Base-by-base conservation (phyloP, 2,888 invertebrate species). In the Ichneumon xanthorius region DNA sequence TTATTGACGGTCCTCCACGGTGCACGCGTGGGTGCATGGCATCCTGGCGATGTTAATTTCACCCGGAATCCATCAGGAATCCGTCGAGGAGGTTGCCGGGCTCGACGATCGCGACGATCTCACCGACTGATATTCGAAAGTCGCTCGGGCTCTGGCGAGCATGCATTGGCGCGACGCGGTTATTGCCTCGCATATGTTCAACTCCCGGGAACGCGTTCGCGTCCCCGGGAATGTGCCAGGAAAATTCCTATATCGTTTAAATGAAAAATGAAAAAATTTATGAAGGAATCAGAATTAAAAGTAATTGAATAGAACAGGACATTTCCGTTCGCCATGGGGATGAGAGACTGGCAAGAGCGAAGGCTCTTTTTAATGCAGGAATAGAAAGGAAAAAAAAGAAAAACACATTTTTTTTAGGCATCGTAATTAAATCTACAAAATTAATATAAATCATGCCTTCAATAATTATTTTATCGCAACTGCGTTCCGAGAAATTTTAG, bases 21-120 rank as follows among this genome's bases (percentile, higher is more conserved):
- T 58, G 22, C 14, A 40, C 50, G 55, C 30, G 67, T 58, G 61
- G 50, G 45, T 65, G n/a, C 40, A 26, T 65, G 85, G 85, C 81
- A 85, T 85, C 70, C 82, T 65, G 55, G 79, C 85, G 65, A 85
- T 85, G 85, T 85, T 85, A 85, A 85, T 85, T 85, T 85, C 81
- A 85, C 85, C 65, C 79, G 79, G 82, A 85, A 81, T 85, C 61
- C 11, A 58, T 68, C 11, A 58, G 85, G 82, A 85, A 82, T 82
- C 71, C 75, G 78, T 79, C 71, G 58, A 68, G 75, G 50, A 58
- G 58, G 22, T 30, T 71, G 30, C 61, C 73, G 30, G 30, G 30
- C 22, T 76, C 71, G 40, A 33, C 33, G 40, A 48, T 22, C 9
- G n/a, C 58, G 53, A 14, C 58, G 53, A 22, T 48, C 84, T 72